Evolutionary conservation across 2,113 vertebrate species (phyloP).

Genomic region (Diadophis punctatus): DNA sequence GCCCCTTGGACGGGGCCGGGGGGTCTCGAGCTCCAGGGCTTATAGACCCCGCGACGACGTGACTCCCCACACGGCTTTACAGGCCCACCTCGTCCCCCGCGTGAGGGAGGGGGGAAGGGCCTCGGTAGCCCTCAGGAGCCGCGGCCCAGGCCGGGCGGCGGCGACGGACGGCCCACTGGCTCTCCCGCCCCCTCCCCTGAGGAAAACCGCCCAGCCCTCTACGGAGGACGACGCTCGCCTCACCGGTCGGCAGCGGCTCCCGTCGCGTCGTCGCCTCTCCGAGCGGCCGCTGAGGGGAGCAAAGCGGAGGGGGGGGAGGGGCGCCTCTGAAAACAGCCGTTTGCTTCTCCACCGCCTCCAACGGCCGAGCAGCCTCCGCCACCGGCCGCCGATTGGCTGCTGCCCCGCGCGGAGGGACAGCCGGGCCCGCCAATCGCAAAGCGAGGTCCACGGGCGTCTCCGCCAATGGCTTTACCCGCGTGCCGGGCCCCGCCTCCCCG

Average conservation of each 20-base stretch:
- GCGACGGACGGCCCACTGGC: neutral
- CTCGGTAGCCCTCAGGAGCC: neutral
- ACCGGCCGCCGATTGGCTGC: neutral
- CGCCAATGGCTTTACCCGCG: neutral
- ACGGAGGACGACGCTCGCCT: too few species aligned
- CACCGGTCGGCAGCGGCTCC: neutral
- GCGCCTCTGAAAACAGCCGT: neutral
- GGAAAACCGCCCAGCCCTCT: neutral
- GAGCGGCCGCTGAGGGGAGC: neutral
- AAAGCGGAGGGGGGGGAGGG: neutral
- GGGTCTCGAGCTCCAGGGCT: neutral
- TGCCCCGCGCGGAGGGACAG: too few species aligned
- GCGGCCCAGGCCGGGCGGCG: neutral
- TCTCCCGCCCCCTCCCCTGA: neutral
- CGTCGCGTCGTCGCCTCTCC: accelerated
- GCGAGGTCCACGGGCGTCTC: neutral
- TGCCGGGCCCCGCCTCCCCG: neutral
- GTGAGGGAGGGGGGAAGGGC: neutral
- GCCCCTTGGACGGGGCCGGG: neutral
- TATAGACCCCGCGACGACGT: neutral
- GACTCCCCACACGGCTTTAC: neutral
- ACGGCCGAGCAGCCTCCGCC: neutral
- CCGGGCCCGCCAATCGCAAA: neutral
- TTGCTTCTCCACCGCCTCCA: neutral
- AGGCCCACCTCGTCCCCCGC: neutral